Conservation (phyloP, 1,140 invertebrate genomes). For the Bombyx mori region ASM3026992v2 NC_085120.1:3967001-3967500, state of each 20-base stretch:
- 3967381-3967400: conserved; percentile 32
- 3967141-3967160: no score
- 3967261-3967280: conserved; percentile 49
- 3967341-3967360: conserved; percentile 32
- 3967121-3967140: conserved; percentile 7
- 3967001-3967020: neutral
- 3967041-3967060: neutral
- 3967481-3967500: conserved; percentile 22
- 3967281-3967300: conserved; percentile 48
- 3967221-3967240: conserved; percentile 16
- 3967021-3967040: neutral
- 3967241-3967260: conserved; percentile 36
- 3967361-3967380: conserved; percentile 41
- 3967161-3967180: neutral
- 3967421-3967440: conserved; percentile 47
- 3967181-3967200: conserved; percentile 30
- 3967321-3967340: conserved; percentile 4
- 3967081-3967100: neutral
- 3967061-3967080: neutral
- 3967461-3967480: conserved; percentile 29
- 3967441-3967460: conserved; percentile 17
- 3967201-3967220: conserved; percentile 8
- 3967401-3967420: conserved; percentile 19
- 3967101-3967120: conserved; percentile 18
- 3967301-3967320: conserved; percentile 28